Evolutionary conservation across 1,140 invertebrate species (phyloP), one percentile per base, ranked within the genome.

Genomic region (Zaprionus tsacasi): DNA sequence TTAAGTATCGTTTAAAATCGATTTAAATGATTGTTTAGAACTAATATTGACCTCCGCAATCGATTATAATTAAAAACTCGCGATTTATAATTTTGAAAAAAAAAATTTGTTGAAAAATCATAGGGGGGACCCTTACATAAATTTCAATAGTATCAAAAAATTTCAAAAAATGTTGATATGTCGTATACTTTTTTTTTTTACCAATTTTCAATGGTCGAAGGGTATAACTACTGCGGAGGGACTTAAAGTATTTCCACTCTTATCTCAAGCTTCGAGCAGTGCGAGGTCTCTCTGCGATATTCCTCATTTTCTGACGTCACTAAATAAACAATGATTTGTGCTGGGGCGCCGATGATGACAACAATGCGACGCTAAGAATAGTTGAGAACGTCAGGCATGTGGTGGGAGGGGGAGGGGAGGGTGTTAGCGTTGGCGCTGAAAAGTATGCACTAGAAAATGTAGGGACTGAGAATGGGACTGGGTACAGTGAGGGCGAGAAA

Each of bases 271-370:
- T 21, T n/a, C n/a, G n/a, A n/a, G n/a, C n/a, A n/a, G n/a, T n/a
- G n/a, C n/a, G n/a, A n/a, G n/a, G n/a, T n/a, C n/a, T n/a, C n/a
- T n/a, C n/a, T 21, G 21, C 21, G 1, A 21, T 21, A 21, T 21
- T 2, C 11, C 35, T 35, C 25, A 61, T 69, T 69, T 69, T 8
- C 21, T 60, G 35, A 36, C 48, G 27, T 17, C 59, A 60, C 48
- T 65, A 52, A 70, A 70, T 70, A 64, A 70, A 70, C 60, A 56
- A 70, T 70, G 68, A 70, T 70, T 64, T 55, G 38, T 64, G 59
- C 21, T 55, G 59, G 67, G 36, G 38, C 52, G 36, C 36, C 25
- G 59, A 56, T 65, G 60, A 70, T 71, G 69, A 71, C 69, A 65
- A 66, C 65, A 74, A 35, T 61, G 59, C 48, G 67, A 45, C 38